Evolutionary conservation across 2,113 vertebrate species (phyloP).

Genomic region (Neopipo cinnamomea): DNA sequence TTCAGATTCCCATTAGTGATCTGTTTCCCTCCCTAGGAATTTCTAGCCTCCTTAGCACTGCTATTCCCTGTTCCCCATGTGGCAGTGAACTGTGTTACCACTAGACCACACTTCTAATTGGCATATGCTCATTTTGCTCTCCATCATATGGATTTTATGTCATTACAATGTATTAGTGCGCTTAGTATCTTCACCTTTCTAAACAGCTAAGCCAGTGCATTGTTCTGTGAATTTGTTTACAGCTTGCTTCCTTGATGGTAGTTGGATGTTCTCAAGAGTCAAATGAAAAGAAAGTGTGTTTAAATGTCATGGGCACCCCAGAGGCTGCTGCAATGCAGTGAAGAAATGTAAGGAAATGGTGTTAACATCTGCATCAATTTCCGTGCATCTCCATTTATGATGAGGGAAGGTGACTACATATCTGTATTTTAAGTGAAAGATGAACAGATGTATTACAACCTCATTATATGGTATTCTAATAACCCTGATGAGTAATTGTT

Average conservation of each 20-base stretch:
- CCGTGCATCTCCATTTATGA: not conserved
- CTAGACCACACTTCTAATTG: not conserved
- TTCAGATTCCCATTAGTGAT: not conserved
- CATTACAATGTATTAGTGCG: not conserved
- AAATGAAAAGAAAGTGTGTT: not conserved
- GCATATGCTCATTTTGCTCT: not conserved
- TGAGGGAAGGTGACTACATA: not conserved
- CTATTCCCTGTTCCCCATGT: not conserved
- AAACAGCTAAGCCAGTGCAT: not conserved
- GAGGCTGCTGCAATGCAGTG: not conserved
- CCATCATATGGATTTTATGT: conserved; percentile 10
- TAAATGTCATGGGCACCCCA: not conserved
- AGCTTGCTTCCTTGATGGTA: not conserved
- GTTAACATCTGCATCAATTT: not conserved
- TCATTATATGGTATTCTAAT: not conserved
- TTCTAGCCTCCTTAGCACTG: not conserved
- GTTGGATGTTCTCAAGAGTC: not conserved
- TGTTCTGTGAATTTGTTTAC: conserved; percentile 8
- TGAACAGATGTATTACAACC: not conserved
- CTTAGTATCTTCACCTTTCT: conserved; percentile 9
- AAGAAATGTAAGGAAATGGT: not conserved
- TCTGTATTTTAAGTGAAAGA: not conserved
- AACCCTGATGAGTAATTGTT: not conserved
- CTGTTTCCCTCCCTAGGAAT: not conserved
- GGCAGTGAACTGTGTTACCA: not conserved